Evolutionary conservation across 2,797 vertebrate species (phyloP).

Genomic region (Centropyge bicolor): DNA sequence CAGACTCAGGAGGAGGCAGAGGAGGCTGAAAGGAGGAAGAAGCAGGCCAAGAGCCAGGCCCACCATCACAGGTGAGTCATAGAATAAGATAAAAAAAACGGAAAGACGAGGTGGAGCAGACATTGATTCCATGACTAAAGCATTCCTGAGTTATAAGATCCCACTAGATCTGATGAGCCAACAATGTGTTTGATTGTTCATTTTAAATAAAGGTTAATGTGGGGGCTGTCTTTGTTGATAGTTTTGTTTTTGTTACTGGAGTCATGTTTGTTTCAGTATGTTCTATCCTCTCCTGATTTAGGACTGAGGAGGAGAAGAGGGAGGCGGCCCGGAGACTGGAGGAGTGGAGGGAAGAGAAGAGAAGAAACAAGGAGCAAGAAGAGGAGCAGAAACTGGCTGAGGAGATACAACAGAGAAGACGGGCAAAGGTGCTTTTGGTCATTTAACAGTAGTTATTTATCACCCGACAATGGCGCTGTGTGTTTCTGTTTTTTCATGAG

Average conservation of each 20-base stretch:
- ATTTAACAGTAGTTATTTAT: not conserved
- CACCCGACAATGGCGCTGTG: too few species aligned
- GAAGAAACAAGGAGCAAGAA: conserved; percentile 80
- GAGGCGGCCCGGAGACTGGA: conserved; percentile 80
- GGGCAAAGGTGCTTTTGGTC: conserved; percentile 71
- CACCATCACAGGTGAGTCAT: conserved; percentile 79
- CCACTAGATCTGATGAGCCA: not conserved
- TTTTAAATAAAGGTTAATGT: not conserved
- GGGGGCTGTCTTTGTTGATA: not conserved
- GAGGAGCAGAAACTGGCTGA: conserved; percentile 80
- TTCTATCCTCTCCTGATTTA: conserved; percentile 28
- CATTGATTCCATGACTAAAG: conserved; percentile 2
- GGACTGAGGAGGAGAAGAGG: conserved; percentile 84
- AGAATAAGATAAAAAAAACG: conserved; percentile 15
- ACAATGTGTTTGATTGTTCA: not conserved
- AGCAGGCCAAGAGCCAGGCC: conserved; percentile 66
- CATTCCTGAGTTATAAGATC: not conserved
- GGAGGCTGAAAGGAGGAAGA: conserved; percentile 65
- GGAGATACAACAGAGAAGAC: conserved; percentile 83
- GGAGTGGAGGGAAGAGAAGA: conserved; percentile 88
- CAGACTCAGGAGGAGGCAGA: conserved; percentile 82
- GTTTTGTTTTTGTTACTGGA: not conserved
- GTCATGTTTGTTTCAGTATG: not conserved
- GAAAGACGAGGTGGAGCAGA: not conserved
- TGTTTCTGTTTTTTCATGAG: not conserved